These are phyloP conservation scores for Neuroscelio doddi DNA, from an alignment of 2,888 invertebrate genomes.

Conservation along the genomic window DNA sequence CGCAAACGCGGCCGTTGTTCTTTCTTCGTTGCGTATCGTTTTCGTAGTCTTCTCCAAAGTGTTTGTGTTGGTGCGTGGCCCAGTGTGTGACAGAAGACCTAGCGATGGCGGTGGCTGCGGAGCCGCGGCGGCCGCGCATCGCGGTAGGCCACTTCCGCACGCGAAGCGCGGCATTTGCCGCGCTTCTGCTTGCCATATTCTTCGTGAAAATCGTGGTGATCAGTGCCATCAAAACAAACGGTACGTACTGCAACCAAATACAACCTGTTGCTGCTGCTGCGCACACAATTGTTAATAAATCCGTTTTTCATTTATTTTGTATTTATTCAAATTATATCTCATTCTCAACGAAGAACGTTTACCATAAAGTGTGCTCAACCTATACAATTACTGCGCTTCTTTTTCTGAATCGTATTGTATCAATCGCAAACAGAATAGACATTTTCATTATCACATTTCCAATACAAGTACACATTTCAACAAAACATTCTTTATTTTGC, in stretches of 20 bases:
- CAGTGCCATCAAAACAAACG: slow-evolving; percentile 48
- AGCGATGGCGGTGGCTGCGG: slow-evolving; percentile 61
- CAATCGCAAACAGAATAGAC: too few relatives aligned
- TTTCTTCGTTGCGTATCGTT: slow-evolving; percentile 14
- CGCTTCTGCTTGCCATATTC: slow-evolving; percentile 26
- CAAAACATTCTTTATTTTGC: too few relatives aligned
- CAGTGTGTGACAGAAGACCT: slow-evolving; percentile 27
- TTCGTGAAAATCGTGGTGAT: slow-evolving; percentile 28
- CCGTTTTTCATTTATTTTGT: not conserved
- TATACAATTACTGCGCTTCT: too few relatives aligned
- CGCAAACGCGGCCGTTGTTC: not conserved
- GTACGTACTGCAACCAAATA: slow-evolving; percentile 25
- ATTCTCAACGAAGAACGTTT: not conserved
- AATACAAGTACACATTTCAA: too few relatives aligned
- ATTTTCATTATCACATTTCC: too few relatives aligned
- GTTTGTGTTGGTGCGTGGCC: slow-evolving; percentile 36
- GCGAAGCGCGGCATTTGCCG: slow-evolving; percentile 18
- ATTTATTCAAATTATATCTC: not conserved
- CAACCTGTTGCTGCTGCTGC: slow-evolving; percentile 1
- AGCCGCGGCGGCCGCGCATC: slow-evolving; percentile 62
- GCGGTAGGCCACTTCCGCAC: slow-evolving; percentile 32
- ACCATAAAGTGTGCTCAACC: too few relatives aligned
- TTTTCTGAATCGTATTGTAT: too few relatives aligned
- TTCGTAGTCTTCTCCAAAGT: slow-evolving; percentile 11
- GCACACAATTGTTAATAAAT: not conserved